Evolutionary conservation across 2,888 invertebrate species (phyloP), one percentile per base, ranked within the genome.

Genomic region (Caenorhabditis japonica): DNA sequence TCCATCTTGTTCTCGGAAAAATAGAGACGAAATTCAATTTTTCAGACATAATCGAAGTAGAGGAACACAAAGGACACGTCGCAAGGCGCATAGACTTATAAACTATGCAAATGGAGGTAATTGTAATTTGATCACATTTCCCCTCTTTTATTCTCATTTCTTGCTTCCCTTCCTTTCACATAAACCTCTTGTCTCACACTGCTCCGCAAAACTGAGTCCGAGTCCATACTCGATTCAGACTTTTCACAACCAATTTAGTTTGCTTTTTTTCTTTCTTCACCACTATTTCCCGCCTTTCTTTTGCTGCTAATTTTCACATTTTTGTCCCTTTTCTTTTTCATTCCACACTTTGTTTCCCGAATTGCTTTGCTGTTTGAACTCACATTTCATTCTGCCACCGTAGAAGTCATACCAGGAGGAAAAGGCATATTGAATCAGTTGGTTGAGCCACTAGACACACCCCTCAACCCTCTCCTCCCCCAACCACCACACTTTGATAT

Each of bases 101-200:
- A 73, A 73, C 73, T 73, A 73, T 73, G 73, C 73, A 73, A 73
- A 73, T 73, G 73, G 73, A 73, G 73, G 73, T 73, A 73, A 73
- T 73, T 56, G 73, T 73, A 73, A 73, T 73, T 73, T 61, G 73
- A 73, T 73, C 73, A 61, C 72, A 59, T 64, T 43, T 55, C 64
- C 55, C 58, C 62, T 52, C 61, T 36, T 34, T 49, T 59, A 52
- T 64, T 49, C 64, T 59, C 59, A 49, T 59, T 71, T 62, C 58
- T 62, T 62, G 23, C 41, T 39, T 21, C 52, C 30, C 49, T 53
- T 36, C n/a, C 23, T 23, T 23, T 12, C 34, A n/a, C 25, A n/a
- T 41, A 51, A 66, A 66, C 43, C 56, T 56, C 66, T 44, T 46
- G n/a, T 19, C 62, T 62, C 53, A 55, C 41, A 33, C 15, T 34